Conservation (phyloP, 1,140 invertebrate species). For the Lasaia peninsularis region DNA sequence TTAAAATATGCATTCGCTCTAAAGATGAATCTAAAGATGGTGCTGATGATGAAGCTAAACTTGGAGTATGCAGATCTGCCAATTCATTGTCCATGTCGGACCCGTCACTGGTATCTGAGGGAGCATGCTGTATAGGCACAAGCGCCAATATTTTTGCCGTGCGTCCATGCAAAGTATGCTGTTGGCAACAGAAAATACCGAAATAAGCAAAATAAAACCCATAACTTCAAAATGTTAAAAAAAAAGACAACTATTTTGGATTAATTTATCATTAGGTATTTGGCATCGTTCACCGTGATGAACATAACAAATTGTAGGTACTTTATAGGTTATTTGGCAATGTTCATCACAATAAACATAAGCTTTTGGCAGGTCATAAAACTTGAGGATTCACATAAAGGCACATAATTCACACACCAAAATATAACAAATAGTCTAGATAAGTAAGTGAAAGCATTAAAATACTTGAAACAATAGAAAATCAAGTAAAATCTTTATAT, state of each 20-base stretch:
- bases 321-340: conserved; percentile 25
- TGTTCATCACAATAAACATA: conserved; percentile 22
- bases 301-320: conserved; percentile 24
- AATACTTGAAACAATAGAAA: conserved; percentile 22
- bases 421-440: conserved; percentile 24
- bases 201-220: conserved; percentile 20
- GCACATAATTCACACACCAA: conserved; percentile 23
- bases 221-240: conserved; percentile 21
- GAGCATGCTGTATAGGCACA: conserved; percentile 28
- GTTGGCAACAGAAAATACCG: conserved; percentile 21
- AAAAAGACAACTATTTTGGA: conserved; percentile 19
- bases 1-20: conserved; percentile 26
- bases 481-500: conserved; percentile 26
- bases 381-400: conserved; percentile 23
- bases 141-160: conserved; percentile 26
- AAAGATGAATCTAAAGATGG: conserved; percentile 26
- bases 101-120: conserved; percentile 25
- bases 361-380: conserved; percentile 20
- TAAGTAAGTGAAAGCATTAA: conserved; percentile 24
- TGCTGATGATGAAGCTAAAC: conserved; percentile 25
- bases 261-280: conserved; percentile 22
- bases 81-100: conserved; percentile 28
- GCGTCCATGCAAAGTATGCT: conserved; percentile 21
- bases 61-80: conserved; percentile 23
- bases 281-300: conserved; percentile 21